phyloP scores from a whole-genome alignment of 2,888 invertebrate genomes.

The Parelbella ahira region DNA sequence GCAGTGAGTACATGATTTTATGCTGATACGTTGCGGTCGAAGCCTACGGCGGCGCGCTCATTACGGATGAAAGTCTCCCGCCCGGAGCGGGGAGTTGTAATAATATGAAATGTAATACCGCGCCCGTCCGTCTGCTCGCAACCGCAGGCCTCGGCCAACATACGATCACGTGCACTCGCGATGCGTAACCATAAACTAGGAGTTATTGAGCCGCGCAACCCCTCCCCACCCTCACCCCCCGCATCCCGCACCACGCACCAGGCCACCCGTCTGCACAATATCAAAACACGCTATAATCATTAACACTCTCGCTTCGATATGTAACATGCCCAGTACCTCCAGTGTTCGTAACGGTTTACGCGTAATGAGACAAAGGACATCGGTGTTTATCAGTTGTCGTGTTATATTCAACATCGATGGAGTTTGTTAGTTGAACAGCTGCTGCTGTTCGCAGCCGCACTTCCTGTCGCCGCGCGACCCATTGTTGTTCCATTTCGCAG shows the following conservation, averaged over 20 bases:
- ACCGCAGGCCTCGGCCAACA: slow-evolving; percentile 51
- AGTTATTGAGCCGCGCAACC: slow-evolving; percentile 35
- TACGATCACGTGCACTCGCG: slow-evolving; percentile 43
- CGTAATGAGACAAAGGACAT: slow-evolving; percentile 30
- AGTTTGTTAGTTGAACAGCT: slow-evolving; percentile 48
- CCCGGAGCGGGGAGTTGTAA: slow-evolving; percentile 49
- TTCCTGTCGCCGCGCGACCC: slow-evolving; percentile 66
- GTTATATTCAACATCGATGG: slow-evolving; percentile 27
- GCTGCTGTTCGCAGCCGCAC: slow-evolving; percentile 48
- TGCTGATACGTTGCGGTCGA: slow-evolving; percentile 53
- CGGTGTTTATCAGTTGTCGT: slow-evolving; percentile 28
- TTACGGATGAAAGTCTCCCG: slow-evolving; percentile 65
- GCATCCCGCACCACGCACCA: too few species aligned
- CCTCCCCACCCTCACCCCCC: too few species aligned
- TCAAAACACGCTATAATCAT: too few species aligned
- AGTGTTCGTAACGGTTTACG: too few species aligned
- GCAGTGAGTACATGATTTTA: slow-evolving; percentile 41
- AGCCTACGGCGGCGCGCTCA: slow-evolving; percentile 48
- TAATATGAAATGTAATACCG: slow-evolving; percentile 66
- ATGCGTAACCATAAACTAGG: slow-evolving; percentile 60
- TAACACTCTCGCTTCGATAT: too few species aligned
- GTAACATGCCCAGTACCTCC: too few species aligned
- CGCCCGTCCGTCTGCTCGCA: slow-evolving; percentile 51
- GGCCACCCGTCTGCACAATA: too few species aligned
- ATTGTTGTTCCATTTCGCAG: slow-evolving; percentile 52